Conservation (phyloP, 1,140 invertebrate species). For the Mesaphorura yosii region DNA sequence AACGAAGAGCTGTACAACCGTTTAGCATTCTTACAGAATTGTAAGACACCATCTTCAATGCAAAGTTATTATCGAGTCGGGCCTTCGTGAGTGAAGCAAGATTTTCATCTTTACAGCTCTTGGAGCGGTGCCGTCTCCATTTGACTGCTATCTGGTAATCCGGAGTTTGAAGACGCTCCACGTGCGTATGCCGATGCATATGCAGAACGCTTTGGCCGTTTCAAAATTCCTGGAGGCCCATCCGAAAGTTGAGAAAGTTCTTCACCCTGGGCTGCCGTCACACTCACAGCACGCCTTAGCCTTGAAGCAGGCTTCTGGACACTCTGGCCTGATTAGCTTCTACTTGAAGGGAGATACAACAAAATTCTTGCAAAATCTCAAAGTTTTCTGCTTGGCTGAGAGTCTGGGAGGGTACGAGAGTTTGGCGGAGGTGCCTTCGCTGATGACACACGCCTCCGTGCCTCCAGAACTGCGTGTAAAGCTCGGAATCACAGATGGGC, state of each 20-base stretch:
- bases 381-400: slow-evolving; percentile 82
- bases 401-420: slow-evolving; percentile 93
- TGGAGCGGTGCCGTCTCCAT: slow-evolving; percentile 87
- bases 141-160: slow-evolving; percentile 89
- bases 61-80: neutral
- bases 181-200: slow-evolving; percentile 80
- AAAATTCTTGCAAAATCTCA: slow-evolving; percentile 63
- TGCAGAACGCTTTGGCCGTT: slow-evolving; percentile 60
- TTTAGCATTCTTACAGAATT: slow-evolving; percentile 79
- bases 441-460: slow-evolving; percentile 73
- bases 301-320: slow-evolving; percentile 71
- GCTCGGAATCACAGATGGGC: slow-evolving; percentile 72
- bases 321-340: slow-evolving; percentile 86
- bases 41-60: slow-evolving; percentile 43
- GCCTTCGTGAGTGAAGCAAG: neutral
- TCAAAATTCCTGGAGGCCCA: slow-evolving; percentile 69
- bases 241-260: slow-evolving; percentile 62
- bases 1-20: slow-evolving; percentile 56
- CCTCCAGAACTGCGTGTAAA: slow-evolving; percentile 54
- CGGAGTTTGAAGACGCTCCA: slow-evolving; percentile 88
- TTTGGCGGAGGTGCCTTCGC: slow-evolving; percentile 51
- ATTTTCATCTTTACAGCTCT: slow-evolving; percentile 48
- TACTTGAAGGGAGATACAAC: slow-evolving; percentile 64
- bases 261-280: slow-evolving; percentile 75
- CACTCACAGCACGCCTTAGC: slow-evolving; percentile 83